phyloP scores from a whole-genome alignment of 2,113 vertebrate species.

The Hucho hucho region DNA sequence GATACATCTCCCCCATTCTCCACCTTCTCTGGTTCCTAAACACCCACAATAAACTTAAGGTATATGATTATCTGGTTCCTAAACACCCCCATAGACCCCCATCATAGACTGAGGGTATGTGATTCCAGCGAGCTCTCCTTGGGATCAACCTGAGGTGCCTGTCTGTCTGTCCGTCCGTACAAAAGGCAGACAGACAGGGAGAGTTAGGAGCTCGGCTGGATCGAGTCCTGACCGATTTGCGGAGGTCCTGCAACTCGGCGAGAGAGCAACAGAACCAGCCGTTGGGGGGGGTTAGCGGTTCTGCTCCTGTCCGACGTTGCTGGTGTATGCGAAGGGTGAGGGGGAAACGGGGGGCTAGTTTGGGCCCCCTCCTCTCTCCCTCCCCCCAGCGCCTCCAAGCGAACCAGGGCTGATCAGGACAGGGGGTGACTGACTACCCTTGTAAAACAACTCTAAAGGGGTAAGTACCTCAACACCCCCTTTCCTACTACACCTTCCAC shows the following conservation, averaged over 20 bases:
- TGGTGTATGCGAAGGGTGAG: conserved; percentile 69
- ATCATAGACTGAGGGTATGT: conserved; percentile 44
- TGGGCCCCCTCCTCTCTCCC: conserved; percentile 66
- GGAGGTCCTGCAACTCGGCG: conserved; percentile 74
- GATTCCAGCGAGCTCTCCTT: conserved; percentile 71
- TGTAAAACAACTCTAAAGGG: conserved; percentile 72
- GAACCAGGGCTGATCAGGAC: conserved; percentile 76
- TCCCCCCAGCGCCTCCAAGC: conserved; percentile 73
- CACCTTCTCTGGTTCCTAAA: conserved; percentile 40
- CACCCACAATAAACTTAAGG: conserved; percentile 38
- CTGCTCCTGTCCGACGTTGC: conserved; percentile 76
- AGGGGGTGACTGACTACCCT: conserved; percentile 62
- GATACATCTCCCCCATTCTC: conserved; percentile 36
- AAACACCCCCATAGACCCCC: conserved; percentile 18
- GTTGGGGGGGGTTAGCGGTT: conserved; percentile 65
- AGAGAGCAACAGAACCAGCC: conserved; percentile 72
- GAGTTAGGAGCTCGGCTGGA: conserved; percentile 71
- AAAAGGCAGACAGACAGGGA: conserved; percentile 63
- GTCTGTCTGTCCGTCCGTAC: conserved; percentile 56
- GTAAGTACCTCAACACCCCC: conserved; percentile 77
- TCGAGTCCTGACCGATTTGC: conserved; percentile 76
- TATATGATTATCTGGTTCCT: conserved; percentile 51
- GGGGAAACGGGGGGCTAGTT: conserved; percentile 49
- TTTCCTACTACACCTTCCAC: conserved; percentile 48
- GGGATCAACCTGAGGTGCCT: conserved; percentile 69